Percentiles rank a stretch among this genome's conserved stretches.
Evolutionary conservation across 2,797 vertebrate species (phyloP).

Genomic region (Botia kubotai): DNA sequence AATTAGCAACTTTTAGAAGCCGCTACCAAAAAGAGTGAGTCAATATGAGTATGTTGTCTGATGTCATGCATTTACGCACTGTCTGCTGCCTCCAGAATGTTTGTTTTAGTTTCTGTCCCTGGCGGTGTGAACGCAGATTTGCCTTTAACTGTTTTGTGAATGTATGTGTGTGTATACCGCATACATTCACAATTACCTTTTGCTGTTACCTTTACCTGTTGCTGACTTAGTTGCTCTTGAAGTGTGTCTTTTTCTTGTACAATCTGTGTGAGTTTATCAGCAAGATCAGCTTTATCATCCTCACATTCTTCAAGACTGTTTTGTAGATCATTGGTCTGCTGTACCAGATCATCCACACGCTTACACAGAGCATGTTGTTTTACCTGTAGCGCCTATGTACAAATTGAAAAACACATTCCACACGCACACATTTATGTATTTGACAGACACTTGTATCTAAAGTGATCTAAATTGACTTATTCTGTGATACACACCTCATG

Average conservation of each 20-base stretch:
- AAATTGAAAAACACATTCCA: neutral
- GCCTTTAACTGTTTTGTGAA: neutral
- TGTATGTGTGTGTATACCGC: conserved; percentile 23
- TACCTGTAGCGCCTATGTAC: conserved; percentile 42
- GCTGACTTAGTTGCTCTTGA: conserved; percentile 48
- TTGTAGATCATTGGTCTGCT: conserved; percentile 58
- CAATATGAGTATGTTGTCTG: too few species aligned
- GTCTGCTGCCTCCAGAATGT: too few species aligned
- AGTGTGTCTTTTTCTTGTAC: conserved; percentile 53
- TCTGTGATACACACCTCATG: conserved; percentile 52
- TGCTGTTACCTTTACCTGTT: conserved; percentile 29
- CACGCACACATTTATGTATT: neutral
- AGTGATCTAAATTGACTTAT: neutral
- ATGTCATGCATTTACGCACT: too few species aligned
- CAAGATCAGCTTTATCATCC: conserved; percentile 47
- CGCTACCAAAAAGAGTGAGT: too few species aligned
- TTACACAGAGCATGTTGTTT: conserved; percentile 56
- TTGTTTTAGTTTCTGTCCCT: too few species aligned
- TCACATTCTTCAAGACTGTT: conserved; percentile 54
- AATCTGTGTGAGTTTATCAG: conserved; percentile 45
- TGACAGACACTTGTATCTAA: neutral
- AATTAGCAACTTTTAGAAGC: too few species aligned
- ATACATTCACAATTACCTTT: too few species aligned
- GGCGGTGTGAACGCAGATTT: too few species aligned
- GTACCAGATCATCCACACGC: conserved; percentile 48